These are phyloP conservation scores for Xiphophorus couchianus DNA, from an alignment of 2,113 vertebrate genomes.

Conservation along the genomic window DNA sequence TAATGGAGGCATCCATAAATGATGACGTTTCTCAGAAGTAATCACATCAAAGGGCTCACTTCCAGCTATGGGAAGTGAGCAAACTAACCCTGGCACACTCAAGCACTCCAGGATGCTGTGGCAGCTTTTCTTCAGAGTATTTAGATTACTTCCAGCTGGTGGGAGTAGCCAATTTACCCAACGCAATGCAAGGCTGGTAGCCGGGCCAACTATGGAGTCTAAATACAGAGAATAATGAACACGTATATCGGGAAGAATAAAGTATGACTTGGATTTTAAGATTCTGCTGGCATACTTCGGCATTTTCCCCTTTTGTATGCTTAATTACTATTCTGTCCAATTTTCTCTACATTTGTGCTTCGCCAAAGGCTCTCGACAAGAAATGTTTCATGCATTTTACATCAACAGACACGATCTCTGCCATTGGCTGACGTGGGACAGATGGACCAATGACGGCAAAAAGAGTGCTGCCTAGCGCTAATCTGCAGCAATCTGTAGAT, in stretches of 20 bases:
- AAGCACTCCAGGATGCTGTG: constrained; percentile 64
- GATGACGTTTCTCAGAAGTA: constrained; percentile 82
- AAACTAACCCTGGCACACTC: constrained; percentile 70
- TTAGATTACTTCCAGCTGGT: constrained; percentile 74
- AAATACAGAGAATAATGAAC: not conserved
- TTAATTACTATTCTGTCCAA: constrained; percentile 27
- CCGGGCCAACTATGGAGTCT: constrained; percentile 4
- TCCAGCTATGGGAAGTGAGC: constrained; percentile 74
- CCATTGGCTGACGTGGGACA: constrained; percentile 60
- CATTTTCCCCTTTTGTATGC: constrained; percentile 28
- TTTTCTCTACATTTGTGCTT: constrained; percentile 27
- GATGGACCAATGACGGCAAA: constrained; percentile 65
- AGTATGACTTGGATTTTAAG: not conserved
- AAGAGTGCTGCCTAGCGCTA: constrained; percentile 56
- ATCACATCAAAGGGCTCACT: constrained; percentile 84
- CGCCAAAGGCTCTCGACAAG: constrained; percentile 10
- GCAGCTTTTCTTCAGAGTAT: constrained; percentile 71
- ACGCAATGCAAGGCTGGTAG: constrained; percentile 44
- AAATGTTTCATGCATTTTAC: constrained; percentile 46
- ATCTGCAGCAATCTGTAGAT: constrained; percentile 58
- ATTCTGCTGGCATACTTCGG: constrained; percentile 1
- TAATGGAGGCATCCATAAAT: constrained; percentile 89
- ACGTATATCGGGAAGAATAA: not conserved
- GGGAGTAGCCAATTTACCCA: constrained; percentile 69
- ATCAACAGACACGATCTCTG: constrained; percentile 48